Percentiles rank a stretch among this genome's conserved stretches.
These are phyloP conservation scores for Eptatretus atami DNA, from an alignment of 2,797 vertebrate genomes.

Conservation along the genomic window DNA sequence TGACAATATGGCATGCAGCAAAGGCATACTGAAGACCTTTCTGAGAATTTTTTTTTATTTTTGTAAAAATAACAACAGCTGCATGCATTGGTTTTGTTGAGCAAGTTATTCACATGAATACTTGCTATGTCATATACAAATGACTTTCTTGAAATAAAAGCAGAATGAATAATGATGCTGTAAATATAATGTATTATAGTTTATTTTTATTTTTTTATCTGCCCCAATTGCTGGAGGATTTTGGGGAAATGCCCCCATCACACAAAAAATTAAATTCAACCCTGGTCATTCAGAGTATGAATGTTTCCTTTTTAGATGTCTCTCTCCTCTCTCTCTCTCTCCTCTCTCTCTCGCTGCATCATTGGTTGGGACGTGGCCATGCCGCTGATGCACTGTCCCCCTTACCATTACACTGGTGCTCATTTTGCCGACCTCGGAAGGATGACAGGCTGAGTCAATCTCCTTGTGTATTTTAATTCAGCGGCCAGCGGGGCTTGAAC, in stretches of 20 bases:
- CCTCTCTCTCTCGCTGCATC: too few relatives aligned
- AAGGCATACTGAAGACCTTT: too few relatives aligned
- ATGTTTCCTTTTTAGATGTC: not conserved
- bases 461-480: too few relatives aligned
- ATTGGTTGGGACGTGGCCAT: too few relatives aligned
- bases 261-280: conserved; percentile 2
- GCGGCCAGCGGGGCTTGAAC: too few relatives aligned
- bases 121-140: conserved; percentile 3
- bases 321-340: too few relatives aligned
- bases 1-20: too few relatives aligned
- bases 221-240: not conserved
- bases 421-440: too few relatives aligned
- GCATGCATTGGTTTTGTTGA: conserved; percentile 1
- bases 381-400: too few relatives aligned
- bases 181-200: conserved; percentile 5
- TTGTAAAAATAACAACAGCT: conserved; percentile 5
- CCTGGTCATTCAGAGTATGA: not conserved
- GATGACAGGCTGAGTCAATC: too few relatives aligned
- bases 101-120: conserved; percentile 1
- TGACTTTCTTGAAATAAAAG: not conserved
- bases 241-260: not conserved
- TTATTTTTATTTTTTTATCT: conserved; percentile 1
- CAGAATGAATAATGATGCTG: conserved; percentile 6
- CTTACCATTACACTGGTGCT: too few relatives aligned
- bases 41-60: not conserved